Conservation (phyloP, 2,113 vertebrate species). For the Trinectes maculatus region DNA sequence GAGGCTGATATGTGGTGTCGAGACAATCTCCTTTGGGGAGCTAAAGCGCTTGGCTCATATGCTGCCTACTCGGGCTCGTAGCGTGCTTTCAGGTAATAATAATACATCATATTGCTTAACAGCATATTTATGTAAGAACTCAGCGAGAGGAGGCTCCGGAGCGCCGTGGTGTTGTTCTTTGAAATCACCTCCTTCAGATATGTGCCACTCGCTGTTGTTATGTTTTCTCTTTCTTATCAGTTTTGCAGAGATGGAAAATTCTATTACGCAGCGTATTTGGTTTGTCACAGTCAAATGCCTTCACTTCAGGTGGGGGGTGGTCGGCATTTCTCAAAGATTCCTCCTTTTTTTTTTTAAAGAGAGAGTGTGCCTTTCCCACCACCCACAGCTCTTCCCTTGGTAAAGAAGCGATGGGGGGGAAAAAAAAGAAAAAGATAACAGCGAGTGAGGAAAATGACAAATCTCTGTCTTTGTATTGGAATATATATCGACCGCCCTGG, state of each 20-base stretch:
- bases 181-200: slow-evolving; percentile 75
- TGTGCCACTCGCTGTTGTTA: slow-evolving; percentile 69
- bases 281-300: slow-evolving; percentile 78
- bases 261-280: slow-evolving; percentile 75
- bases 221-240: slow-evolving; percentile 76
- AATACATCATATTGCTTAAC: slow-evolving; percentile 79
- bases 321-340: slow-evolving; percentile 59
- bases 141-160: slow-evolving; percentile 61
- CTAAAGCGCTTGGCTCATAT: slow-evolving; percentile 74
- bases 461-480: slow-evolving; percentile 81
- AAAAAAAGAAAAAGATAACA: slow-evolving; percentile 61
- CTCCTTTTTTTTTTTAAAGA: slow-evolving; percentile 51
- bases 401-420: slow-evolving; percentile 62
- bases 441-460: slow-evolving; percentile 72
- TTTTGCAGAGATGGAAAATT: slow-evolving; percentile 75
- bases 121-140: slow-evolving; percentile 76
- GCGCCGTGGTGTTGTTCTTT: slow-evolving; percentile 71
- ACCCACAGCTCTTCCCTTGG: slow-evolving; percentile 45
- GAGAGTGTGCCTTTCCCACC: slow-evolving; percentile 24
- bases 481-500: slow-evolving; percentile 87
- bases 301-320: slow-evolving; percentile 60
- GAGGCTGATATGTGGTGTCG: slow-evolving; percentile 76
- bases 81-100: slow-evolving; percentile 81
- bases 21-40: slow-evolving; percentile 82
- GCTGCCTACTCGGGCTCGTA: slow-evolving; percentile 71